phyloP scores from a whole-genome alignment of 2,797 vertebrate species.

The Danio choprae region DNA sequence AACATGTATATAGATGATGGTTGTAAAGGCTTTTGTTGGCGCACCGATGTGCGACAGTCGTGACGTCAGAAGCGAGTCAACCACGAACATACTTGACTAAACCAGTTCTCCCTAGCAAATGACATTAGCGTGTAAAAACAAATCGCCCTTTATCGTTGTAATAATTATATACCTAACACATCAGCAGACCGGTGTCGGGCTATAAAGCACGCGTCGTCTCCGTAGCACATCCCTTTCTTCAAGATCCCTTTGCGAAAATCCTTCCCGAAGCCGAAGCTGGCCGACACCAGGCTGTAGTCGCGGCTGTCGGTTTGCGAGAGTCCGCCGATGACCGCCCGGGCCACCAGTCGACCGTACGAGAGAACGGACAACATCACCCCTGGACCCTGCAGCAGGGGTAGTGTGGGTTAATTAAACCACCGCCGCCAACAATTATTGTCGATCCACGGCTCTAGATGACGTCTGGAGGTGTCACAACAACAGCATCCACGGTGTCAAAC shows the following conservation, averaged over 20 bases:
- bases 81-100: background rate
- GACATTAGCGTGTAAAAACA: background rate
- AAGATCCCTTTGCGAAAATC: slow-evolving; percentile 94
- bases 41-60: slow-evolving; percentile 1
- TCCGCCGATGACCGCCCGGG: slow-evolving; percentile 95
- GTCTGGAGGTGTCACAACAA: slow-evolving; percentile 9
- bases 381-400: slow-evolving; percentile 41
- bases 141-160: background rate
- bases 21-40: background rate
- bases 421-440: slow-evolving; percentile 19
- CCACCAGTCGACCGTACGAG: slow-evolving; percentile 93
- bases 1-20: background rate
- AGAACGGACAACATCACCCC: slow-evolving; percentile 95
- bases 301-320: slow-evolving; percentile 95
- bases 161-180: slow-evolving; percentile 80
- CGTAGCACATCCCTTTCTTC: slow-evolving; percentile 90
- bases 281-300: slow-evolving; percentile 95
- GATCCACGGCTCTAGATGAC: slow-evolving; percentile 30
- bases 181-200: slow-evolving; percentile 85
- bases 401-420: slow-evolving; percentile 62
- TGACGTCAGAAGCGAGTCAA: slow-evolving; percentile 33
- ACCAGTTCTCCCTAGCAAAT: background rate
- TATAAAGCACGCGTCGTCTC: slow-evolving; percentile 89
- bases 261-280: slow-evolving; percentile 96
- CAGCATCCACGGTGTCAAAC: background rate